Percentiles rank a stretch among this genome's conserved stretches.
Evolutionary conservation across 2,113 vertebrate species (phyloP).

Genomic region (Cyanoramphus novaezelandiae): DNA sequence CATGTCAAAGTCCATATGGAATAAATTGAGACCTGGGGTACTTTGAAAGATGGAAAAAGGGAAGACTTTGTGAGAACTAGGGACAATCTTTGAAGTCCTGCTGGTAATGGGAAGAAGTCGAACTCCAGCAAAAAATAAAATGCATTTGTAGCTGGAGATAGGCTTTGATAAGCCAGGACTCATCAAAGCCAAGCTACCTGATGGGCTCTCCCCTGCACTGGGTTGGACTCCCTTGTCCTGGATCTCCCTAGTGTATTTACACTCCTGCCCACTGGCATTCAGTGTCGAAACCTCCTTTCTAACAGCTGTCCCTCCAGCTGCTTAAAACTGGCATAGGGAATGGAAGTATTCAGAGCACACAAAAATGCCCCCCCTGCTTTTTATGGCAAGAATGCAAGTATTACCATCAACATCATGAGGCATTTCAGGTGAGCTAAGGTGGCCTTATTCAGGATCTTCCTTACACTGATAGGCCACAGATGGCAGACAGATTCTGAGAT

Average conservation of each 20-base stretch:
- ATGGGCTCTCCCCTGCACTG: not conserved
- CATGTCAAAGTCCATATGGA: not conserved
- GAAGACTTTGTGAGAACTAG: not conserved
- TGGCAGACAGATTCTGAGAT: not conserved
- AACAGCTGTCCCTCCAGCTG: not conserved
- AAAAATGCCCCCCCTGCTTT: not conserved
- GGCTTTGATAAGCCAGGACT: not conserved
- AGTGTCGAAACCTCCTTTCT: not conserved
- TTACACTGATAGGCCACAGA: not conserved
- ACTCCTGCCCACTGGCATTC: not conserved
- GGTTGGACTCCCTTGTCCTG: not conserved
- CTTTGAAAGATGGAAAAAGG: not conserved
- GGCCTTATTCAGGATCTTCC: not conserved
- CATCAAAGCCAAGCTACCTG: not conserved
- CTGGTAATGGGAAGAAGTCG: not conserved
- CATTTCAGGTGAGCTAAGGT: not conserved
- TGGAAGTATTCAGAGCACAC: not conserved
- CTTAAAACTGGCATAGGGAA: not conserved
- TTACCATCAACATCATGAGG: not conserved
- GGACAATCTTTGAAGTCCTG: not conserved
- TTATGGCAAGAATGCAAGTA: not conserved
- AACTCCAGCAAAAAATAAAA: not conserved
- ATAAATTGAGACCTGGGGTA: not conserved
- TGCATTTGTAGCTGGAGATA: not conserved
- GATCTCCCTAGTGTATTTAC: not conserved